phyloP scores from a whole-genome alignment of 2,113 vertebrate species.

The Onychostruthus taczanowskii region DNA sequence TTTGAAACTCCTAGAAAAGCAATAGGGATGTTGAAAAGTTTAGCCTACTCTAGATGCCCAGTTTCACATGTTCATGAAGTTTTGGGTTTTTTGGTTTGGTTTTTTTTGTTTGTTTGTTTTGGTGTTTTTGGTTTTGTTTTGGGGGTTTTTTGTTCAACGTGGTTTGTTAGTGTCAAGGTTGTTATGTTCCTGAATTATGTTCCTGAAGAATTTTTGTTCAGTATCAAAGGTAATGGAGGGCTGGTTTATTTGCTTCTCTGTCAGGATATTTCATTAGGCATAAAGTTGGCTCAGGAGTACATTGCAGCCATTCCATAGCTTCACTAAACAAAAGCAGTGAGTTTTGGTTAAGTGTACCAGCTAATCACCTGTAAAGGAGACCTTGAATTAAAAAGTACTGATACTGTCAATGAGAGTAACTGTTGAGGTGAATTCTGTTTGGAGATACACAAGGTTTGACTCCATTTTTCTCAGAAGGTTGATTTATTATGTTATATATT shows the following conservation, averaged over 20 bases:
- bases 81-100: not conserved
- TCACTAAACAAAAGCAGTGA: not conserved
- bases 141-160: not conserved
- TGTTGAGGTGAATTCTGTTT: too few species aligned
- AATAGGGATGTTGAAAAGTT: not conserved
- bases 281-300: not conserved
- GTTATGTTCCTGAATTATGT: not conserved
- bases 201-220: not conserved
- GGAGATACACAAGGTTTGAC: too few species aligned
- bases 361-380: not conserved
- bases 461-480: too few species aligned
- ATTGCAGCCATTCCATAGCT: not conserved
- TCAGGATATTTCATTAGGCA: not conserved
- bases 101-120: not conserved
- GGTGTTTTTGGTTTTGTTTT: not conserved
- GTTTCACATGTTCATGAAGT: not conserved
- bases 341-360: not conserved
- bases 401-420: not conserved
- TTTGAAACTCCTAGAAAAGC: not conserved
- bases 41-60: not conserved
- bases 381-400: not conserved
- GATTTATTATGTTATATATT: too few species aligned
- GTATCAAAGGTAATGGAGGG: not conserved
- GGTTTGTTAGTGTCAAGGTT: not conserved
- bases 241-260: not conserved